A percentile compares a stretch with the other conserved stretches of the same genome.
Evolutionary conservation across 1,140 invertebrate genomes (phyloP).

Genomic region (Hermatobates lingyangjiaoensis): DNA sequence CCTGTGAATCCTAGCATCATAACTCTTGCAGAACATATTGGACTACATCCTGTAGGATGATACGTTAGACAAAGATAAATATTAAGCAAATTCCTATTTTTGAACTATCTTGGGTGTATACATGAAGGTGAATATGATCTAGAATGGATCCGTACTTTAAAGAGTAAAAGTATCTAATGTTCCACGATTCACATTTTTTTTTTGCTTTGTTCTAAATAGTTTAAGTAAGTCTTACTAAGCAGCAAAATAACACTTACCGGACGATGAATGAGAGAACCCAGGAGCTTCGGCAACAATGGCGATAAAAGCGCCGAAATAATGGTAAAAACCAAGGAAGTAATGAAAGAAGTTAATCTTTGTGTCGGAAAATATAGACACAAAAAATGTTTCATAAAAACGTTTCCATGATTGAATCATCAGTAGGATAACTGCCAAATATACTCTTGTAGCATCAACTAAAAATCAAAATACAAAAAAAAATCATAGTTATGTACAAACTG

Average conservation of each 20-base stretch:
- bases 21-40: too few species aligned
- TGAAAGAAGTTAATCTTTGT: conserved; percentile 58
- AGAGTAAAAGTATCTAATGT: not conserved
- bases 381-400: conserved; percentile 58
- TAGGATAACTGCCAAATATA: conserved; percentile 34
- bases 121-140: too few species aligned
- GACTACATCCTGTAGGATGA: too few species aligned
- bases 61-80: too few species aligned
- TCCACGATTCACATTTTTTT: not conserved
- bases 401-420: conserved; percentile 46
- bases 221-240: not conserved
- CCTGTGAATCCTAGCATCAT: too few species aligned
- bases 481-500: not conserved
- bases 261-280: conserved; percentile 30
- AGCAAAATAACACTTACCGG: not conserved
- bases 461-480: conserved; percentile 4
- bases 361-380: conserved; percentile 56
- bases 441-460: conserved; percentile 24
- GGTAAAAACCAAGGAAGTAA: conserved; percentile 49
- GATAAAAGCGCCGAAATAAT: conserved; percentile 49
- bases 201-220: not conserved
- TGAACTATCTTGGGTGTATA: too few species aligned
- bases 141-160: too few species aligned
- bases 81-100: too few species aligned
- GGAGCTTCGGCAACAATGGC: conserved; percentile 49